Evolutionary conservation across 2,797 vertebrate genomes (phyloP).

Genomic region (Hydrocynus forskahlii): DNA sequence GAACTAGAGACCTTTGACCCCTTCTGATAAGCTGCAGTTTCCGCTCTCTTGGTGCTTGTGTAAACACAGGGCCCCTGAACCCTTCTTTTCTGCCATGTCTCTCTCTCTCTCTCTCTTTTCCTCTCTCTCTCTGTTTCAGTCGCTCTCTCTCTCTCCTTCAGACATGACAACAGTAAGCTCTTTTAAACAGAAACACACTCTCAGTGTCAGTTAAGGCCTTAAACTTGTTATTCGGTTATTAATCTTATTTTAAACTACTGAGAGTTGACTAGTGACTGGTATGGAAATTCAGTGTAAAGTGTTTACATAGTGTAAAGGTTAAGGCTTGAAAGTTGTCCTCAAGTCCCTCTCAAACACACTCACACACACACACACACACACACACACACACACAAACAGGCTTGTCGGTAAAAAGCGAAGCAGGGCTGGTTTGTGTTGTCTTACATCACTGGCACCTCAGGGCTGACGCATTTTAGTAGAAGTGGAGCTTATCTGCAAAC

Average conservation of each 20-base stretch:
- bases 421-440: not conserved
- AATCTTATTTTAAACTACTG: not conserved
- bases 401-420: not conserved
- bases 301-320: not conserved
- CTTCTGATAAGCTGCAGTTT: conserved; percentile 60
- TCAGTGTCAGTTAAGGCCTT: not conserved
- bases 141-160: not conserved
- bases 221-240: not conserved
- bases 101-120: not conserved
- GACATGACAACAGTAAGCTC: conserved; percentile 16
- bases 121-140: not conserved
- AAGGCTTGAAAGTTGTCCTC: not conserved
- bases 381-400: not conserved
- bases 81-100: conserved; percentile 15
- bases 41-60: conserved; percentile 46
- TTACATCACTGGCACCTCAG: conserved; percentile 53
- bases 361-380: not conserved
- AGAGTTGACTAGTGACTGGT: not conserved
- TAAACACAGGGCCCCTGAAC: conserved; percentile 43
- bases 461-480: conserved; percentile 36
- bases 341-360: no score
- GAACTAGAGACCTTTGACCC: conserved; percentile 47
- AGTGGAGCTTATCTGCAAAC: conserved; percentile 46
- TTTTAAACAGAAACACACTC: not conserved
- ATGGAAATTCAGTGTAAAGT: not conserved